These are phyloP conservation scores for human (Homo sapiens) DNA, from an alignment of 2,113 vertebrate species.

Conservation along the genomic window DNA sequence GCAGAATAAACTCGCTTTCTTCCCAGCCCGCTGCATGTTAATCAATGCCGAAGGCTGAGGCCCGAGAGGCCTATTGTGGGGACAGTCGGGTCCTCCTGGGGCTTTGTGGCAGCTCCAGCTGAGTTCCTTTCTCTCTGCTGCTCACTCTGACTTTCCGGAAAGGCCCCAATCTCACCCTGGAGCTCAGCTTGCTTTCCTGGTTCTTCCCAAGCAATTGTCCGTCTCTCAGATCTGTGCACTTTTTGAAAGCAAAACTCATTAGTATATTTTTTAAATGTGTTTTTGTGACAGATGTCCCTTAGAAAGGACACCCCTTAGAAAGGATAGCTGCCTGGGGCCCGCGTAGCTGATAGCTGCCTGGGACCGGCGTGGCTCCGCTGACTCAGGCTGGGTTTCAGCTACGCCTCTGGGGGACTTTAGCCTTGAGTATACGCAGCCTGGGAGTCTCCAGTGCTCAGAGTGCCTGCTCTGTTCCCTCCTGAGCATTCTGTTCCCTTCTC, in stretches of 20 bases:
- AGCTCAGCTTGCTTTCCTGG: neutral
- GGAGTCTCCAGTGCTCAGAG: constrained; percentile 60
- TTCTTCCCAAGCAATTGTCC: neutral
- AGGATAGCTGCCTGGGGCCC: neutral
- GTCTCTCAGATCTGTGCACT: neutral
- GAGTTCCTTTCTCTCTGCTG: constrained; percentile 73
- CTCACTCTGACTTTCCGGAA: constrained; percentile 63
- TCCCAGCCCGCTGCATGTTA: constrained; percentile 83
- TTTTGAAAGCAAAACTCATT: neutral
- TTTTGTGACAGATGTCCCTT: neutral
- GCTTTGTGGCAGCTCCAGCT: constrained; percentile 82
- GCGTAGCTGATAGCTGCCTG: fast-evolving
- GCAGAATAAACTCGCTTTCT: constrained; percentile 81
- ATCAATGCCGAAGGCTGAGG: constrained; percentile 84
- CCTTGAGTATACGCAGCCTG: constrained; percentile 62
- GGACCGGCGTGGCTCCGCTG: neutral
- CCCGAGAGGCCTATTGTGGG: constrained; percentile 82
- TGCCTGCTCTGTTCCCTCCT: constrained; percentile 66
- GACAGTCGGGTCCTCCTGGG: constrained; percentile 75
- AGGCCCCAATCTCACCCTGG: neutral
- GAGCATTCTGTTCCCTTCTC: neutral
- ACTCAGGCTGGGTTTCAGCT: constrained; percentile 25
- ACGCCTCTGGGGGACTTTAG: neutral
- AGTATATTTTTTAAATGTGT: neutral
- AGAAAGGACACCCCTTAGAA: neutral